A percentile compares a stretch with the other conserved stretches of the same genome.
Evolutionary conservation across 2,888 invertebrate species (phyloP).

Genomic region (Hybos culiciformis): DNA sequence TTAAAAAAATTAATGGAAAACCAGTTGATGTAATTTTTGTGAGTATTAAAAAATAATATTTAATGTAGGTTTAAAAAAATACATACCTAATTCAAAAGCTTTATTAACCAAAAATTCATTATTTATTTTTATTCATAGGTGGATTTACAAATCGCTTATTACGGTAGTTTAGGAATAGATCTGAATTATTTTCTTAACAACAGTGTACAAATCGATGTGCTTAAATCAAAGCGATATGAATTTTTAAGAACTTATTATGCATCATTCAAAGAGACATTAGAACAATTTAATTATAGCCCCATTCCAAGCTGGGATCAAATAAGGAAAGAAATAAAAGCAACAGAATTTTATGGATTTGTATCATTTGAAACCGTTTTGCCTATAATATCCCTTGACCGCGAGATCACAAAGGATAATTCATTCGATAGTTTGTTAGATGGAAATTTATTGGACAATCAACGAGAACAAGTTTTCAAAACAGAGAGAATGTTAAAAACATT

Average conservation of each 20-base stretch:
- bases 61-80: too few relatives aligned
- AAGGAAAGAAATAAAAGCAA: conserved; percentile 12
- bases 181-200: conserved; percentile 16
- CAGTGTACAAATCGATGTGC: conserved; percentile 11
- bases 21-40: conserved; percentile 36
- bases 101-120: neutral
- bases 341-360: conserved; percentile 16
- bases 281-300: conserved; percentile 9
- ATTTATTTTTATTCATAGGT: conserved; percentile 8
- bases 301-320: conserved; percentile 14
- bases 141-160: conserved; percentile 15
- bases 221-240: conserved; percentile 12
- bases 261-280: conserved; percentile 11
- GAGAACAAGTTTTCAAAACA: conserved; percentile 14
- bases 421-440: conserved; percentile 13
- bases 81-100: too few relatives aligned
- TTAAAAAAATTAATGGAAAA: conserved; percentile 30
- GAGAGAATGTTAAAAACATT: conserved; percentile 13
- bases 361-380: conserved; percentile 15
- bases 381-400: conserved; percentile 14
- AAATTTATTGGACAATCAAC: conserved; percentile 8
- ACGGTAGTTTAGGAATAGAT: conserved; percentile 15
- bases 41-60: too few relatives aligned
- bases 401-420: conserved; percentile 11
- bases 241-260: conserved; percentile 12